Evolutionary conservation across 2,113 vertebrate species (phyloP).

Genomic region (Equus quagga): DNA sequence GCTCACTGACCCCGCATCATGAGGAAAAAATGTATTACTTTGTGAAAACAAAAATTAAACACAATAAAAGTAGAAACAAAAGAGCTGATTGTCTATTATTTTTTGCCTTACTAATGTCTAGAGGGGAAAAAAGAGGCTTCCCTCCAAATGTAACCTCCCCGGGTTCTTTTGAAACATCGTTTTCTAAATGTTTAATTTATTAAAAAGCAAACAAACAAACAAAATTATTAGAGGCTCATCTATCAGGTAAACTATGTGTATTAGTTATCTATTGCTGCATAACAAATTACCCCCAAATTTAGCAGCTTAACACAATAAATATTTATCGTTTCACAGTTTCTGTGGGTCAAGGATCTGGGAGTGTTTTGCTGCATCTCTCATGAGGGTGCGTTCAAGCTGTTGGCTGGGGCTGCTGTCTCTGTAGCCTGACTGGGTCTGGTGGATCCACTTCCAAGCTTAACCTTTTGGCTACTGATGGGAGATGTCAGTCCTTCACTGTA

Average conservation of each 20-base stretch:
- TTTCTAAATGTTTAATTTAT: not conserved
- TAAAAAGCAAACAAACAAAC: not conserved
- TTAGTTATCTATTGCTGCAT: not conserved
- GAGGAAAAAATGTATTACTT: not conserved
- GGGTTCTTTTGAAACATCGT: not conserved
- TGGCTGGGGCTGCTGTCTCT: not conserved
- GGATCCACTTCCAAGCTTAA: not conserved
- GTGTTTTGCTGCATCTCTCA: not conserved
- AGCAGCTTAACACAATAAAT: not conserved
- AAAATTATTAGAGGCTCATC: not conserved
- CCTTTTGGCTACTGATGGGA: not conserved
- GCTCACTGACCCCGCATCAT: too few relatives aligned
- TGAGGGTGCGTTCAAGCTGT: not conserved
- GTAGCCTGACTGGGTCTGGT: not conserved
- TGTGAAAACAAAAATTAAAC: not conserved
- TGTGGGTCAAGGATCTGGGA: not conserved
- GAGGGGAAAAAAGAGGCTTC: not conserved
- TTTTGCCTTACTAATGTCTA: not conserved
- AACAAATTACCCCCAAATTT: not conserved
- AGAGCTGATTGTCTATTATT: not conserved
- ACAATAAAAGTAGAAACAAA: not conserved
- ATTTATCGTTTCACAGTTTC: not conserved
- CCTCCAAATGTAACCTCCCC: not conserved
- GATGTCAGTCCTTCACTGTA: not conserved
- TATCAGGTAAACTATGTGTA: not conserved